phyloP scores from a whole-genome alignment of 2,888 invertebrate species.

The Dynastes grantii region DNA sequence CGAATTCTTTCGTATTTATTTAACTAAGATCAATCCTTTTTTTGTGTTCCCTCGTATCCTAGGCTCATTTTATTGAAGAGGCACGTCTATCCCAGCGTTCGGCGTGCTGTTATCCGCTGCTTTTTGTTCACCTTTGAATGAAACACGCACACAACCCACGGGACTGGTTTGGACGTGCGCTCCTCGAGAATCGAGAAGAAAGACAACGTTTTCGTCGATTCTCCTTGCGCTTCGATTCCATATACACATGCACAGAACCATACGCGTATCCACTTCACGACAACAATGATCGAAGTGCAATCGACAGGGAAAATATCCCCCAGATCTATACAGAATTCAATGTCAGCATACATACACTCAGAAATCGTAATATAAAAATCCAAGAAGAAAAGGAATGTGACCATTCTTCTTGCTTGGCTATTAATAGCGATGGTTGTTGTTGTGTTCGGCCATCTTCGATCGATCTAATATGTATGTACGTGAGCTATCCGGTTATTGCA shows the following conservation, averaged over 20 bases:
- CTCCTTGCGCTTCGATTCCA: conserved; percentile 33
- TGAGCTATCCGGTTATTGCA: conserved; percentile 12
- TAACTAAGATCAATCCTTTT: neutral
- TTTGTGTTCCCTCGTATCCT: neutral
- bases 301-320: neutral
- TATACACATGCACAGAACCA: conserved; percentile 5
- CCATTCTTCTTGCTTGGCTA: neutral
- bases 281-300: conserved; percentile 8
- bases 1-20: too few species aligned
- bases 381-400: neutral
- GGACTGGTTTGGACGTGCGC: conserved; percentile 46
- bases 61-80: conserved; percentile 41
- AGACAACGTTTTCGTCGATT: conserved; percentile 35
- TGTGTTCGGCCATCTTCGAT: too few species aligned
- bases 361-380: neutral
- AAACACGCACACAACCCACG: conserved; percentile 46
- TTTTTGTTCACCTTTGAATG: conserved; percentile 47
- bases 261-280: neutral
- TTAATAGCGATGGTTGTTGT: neutral
- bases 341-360: neutral
- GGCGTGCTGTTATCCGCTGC: conserved; percentile 20
- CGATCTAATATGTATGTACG: too few species aligned
- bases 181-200: conserved; percentile 21
- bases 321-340: neutral
- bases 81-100: conserved; percentile 6